phyloP scores from a whole-genome alignment of 2,113 vertebrate species.

The Myodes glareolus region DNA sequence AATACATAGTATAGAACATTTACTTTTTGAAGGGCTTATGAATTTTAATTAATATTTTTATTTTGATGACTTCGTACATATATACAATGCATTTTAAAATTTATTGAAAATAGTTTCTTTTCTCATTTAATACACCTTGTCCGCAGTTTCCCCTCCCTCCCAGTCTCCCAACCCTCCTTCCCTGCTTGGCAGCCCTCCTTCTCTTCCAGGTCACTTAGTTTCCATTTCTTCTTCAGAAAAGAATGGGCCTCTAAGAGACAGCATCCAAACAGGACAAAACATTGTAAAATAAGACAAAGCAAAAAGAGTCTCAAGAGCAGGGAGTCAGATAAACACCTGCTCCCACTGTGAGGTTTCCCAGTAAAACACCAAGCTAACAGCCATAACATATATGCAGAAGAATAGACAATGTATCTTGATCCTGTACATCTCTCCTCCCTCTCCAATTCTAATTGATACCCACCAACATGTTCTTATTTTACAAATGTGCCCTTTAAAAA shows the following conservation, averaged over 20 bases:
- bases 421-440: not conserved
- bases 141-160: not conserved
- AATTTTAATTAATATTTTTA: not conserved
- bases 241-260: not conserved
- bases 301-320: not conserved
- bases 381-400: not conserved
- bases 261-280: not conserved
- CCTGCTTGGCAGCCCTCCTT: not conserved
- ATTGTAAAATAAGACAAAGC: not conserved
- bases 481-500: not conserved
- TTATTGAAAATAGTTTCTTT: not conserved
- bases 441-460: not conserved
- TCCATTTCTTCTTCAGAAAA: not conserved
- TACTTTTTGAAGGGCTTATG: constrained; percentile 1
- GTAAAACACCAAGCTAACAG: not conserved
- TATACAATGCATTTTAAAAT: not conserved
- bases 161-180: not conserved
- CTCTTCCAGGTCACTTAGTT: not conserved
- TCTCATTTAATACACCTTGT: too few species aligned
- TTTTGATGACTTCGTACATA: not conserved
- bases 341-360: not conserved
- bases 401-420: not conserved
- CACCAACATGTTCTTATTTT: not conserved
- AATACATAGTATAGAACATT: not conserved
- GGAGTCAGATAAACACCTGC: not conserved